These are phyloP conservation scores for Macropis europaea DNA, from an alignment of 2,888 invertebrate species.

Conservation along the genomic window DNA sequence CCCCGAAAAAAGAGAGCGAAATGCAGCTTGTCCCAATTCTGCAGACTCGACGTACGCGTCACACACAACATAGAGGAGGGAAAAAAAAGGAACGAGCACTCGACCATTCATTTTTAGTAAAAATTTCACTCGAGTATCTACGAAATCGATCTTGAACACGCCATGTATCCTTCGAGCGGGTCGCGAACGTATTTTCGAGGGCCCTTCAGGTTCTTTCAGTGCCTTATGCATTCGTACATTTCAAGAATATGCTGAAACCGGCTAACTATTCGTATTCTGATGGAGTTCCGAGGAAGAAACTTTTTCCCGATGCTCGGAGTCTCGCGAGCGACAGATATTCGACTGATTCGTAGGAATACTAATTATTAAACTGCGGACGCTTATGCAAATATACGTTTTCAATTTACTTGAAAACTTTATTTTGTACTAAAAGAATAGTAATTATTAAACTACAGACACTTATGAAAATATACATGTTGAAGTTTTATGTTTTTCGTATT, in stretches of 20 bases:
- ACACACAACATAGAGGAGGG: not conserved
- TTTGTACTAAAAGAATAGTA: no score
- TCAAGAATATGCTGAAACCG: not conserved
- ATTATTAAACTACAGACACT: no score
- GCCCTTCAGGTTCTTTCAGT: slow-evolving; percentile 17
- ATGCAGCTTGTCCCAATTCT: slow-evolving; percentile 12
- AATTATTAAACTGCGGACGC: no score
- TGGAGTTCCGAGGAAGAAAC: not conserved
- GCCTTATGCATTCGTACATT: slow-evolving; percentile 30
- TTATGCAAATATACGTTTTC: no score
- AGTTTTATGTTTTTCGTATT: no score
- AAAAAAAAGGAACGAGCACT: not conserved
- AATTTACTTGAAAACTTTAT: no score
- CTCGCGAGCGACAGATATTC: not conserved
- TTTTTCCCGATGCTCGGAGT: not conserved
- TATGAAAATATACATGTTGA: no score
- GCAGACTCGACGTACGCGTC: not conserved
- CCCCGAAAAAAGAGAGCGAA: not conserved
- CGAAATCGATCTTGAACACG: slow-evolving; percentile 30
- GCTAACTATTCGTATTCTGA: not conserved
- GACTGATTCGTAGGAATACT: no score
- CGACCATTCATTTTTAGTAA: not conserved
- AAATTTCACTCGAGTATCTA: slow-evolving; percentile 4
- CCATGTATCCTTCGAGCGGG: slow-evolving; percentile 16
- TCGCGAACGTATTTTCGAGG: slow-evolving; percentile 27